Conservation (phyloP, 2,888 invertebrate species). For the Drosophila mimica region DNA sequence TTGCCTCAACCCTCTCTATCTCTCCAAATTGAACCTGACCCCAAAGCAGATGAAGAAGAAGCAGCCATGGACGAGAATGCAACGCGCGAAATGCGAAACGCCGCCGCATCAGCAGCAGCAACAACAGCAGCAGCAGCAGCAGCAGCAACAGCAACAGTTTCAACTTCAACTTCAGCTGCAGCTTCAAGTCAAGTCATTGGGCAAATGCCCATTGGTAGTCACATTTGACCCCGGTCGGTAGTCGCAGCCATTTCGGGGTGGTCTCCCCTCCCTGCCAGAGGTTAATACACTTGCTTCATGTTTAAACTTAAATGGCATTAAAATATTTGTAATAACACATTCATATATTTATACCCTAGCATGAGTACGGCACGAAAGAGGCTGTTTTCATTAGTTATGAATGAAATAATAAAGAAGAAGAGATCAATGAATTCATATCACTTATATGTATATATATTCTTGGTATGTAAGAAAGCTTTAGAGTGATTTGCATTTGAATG, state of each 20-base stretch:
- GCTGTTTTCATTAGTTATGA: background rate
- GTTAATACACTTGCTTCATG: constrained; percentile 76
- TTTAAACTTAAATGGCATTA: constrained; percentile 78
- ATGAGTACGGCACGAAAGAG: too few species aligned
- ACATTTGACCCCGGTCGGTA: constrained; percentile 56
- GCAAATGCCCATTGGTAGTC: constrained; percentile 43
- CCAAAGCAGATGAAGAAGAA: constrained; percentile 15
- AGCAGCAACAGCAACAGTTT: constrained; percentile 13
- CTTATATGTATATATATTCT: background rate
- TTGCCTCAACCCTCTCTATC: constrained; percentile 27
- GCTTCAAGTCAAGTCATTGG: constrained; percentile 35
- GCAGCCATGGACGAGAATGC: constrained; percentile 24
- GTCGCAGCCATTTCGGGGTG: constrained; percentile 57
- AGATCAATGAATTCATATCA: background rate
- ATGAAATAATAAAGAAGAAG: background rate
- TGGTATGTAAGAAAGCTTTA: too few species aligned
- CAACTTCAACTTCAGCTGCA: constrained; percentile 9
- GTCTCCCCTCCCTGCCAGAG: constrained; percentile 46
- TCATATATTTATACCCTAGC: constrained; percentile 28
- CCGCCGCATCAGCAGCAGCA: constrained; percentile 9
- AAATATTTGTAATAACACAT: constrained; percentile 79
- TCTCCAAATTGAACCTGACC: constrained; percentile 72
- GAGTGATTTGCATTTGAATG: background rate
- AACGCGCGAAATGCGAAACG: constrained; percentile 75
- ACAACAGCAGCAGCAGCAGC: constrained; percentile 11